These are phyloP conservation scores for Meteorus colon DNA, from an alignment of 2,888 invertebrate genomes.

Conservation along the genomic window DNA sequence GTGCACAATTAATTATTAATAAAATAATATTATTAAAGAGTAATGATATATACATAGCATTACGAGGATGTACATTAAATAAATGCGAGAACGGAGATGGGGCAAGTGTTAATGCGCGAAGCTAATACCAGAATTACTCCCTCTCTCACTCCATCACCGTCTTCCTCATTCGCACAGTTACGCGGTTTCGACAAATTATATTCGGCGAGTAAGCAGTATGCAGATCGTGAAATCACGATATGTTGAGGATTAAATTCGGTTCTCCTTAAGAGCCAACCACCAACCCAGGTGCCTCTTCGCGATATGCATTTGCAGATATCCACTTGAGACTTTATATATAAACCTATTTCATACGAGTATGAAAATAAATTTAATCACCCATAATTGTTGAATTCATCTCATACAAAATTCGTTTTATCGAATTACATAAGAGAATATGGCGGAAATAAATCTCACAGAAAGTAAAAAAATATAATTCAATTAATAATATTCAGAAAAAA, in stretches of 20 bases:
- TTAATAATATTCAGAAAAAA: no score
- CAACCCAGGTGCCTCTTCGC: conserved; percentile 36
- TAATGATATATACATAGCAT: conserved; percentile 1
- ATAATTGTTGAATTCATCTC: neutral
- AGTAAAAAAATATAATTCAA: no score
- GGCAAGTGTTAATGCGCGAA: conserved; percentile 58
- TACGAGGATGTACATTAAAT: neutral
- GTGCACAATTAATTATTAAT: conserved; percentile 25
- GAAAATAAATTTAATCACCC: conserved; percentile 4
- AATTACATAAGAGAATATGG: neutral
- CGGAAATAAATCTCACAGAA: no score
- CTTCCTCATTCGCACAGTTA: neutral
- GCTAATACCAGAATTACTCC: conserved; percentile 56
- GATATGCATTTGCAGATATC: conserved; percentile 36
- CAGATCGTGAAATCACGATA: conserved; percentile 67
- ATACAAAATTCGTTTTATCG: neutral
- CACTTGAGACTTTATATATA: conserved; percentile 17
- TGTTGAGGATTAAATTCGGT: conserved; percentile 63
- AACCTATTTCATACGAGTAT: neutral
- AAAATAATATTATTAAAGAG: conserved; percentile 29
- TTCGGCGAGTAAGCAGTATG: conserved; percentile 64
- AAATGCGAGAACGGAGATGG: conserved; percentile 30
- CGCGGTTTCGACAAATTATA: conserved; percentile 60
- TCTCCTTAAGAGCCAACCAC: conserved; percentile 39
- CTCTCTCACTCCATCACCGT: neutral